phyloP scores from a whole-genome alignment of 2,888 invertebrate species.

The Agonopterix subpropinquella region DNA sequence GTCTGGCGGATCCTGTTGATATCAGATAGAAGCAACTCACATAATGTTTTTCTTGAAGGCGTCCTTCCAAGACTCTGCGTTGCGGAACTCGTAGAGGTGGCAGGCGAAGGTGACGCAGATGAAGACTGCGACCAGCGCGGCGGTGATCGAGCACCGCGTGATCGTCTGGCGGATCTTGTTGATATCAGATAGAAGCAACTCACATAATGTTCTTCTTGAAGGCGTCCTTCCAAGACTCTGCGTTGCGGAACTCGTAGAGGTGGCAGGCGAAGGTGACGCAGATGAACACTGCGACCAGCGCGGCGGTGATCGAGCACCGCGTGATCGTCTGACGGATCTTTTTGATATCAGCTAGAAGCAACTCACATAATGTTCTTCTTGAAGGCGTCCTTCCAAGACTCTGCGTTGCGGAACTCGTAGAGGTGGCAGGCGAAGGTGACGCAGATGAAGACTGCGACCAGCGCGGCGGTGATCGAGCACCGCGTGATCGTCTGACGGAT shows the following conservation, averaged over 20 bases:
- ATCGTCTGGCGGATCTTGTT: conserved; percentile 92
- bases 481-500: conserved; percentile 91
- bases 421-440: conserved; percentile 89
- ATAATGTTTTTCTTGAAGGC: conserved; percentile 87
- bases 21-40: conserved; percentile 75
- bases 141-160: conserved; percentile 88
- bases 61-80: conserved; percentile 83
- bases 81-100: conserved; percentile 87
- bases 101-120: conserved; percentile 88
- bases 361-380: conserved; percentile 89
- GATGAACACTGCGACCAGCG: conserved; percentile 85
- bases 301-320: conserved; percentile 87
- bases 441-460: conserved; percentile 85
- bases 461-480: conserved; percentile 86
- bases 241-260: conserved; percentile 86
- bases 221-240: conserved; percentile 83
- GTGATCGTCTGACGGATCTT: conserved; percentile 92
- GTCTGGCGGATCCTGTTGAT: conserved; percentile 80
- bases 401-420: conserved; percentile 85
- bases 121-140: conserved; percentile 84
- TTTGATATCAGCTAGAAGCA: conserved; percentile 56
- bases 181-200: conserved; percentile 69
- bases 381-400: conserved; percentile 85
- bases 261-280: conserved; percentile 89
- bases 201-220: conserved; percentile 89